Percentiles rank a stretch among this genome's conserved stretches.
Conservation (phyloP, 2,888 invertebrate species). For the Hemithea aestivaria region DNA sequence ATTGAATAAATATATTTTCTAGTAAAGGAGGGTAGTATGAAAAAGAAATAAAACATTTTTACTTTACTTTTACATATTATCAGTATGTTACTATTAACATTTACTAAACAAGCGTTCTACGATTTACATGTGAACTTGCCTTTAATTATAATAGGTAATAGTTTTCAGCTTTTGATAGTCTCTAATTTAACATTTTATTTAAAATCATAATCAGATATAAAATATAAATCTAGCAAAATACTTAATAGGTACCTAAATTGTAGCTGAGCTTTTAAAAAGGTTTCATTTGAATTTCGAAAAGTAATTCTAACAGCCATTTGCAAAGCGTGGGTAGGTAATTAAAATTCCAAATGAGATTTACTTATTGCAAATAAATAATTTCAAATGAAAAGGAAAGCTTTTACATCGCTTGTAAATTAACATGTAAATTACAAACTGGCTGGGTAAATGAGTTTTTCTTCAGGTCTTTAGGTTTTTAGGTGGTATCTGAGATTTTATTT, state of each 20-base stretch:
- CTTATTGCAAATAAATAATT: slow-evolving; percentile 36
- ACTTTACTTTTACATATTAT: too few species aligned
- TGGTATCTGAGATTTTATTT: slow-evolving; percentile 3
- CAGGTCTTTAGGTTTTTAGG: slow-evolving; percentile 8
- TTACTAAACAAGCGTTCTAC: too few species aligned
- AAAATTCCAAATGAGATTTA: slow-evolving; percentile 34
- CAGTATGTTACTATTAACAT: too few species aligned
- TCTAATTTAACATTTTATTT: too few species aligned
- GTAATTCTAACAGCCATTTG: slow-evolving; percentile 24
- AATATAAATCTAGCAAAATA: too few species aligned
- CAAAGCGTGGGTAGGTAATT: slow-evolving; percentile 28
- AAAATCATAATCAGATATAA: too few species aligned
- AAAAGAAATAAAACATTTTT: too few species aligned
- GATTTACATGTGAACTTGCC: too few species aligned
- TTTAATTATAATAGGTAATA: too few species aligned
- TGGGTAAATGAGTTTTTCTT: slow-evolving; percentile 24
- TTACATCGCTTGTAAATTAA: slow-evolving; percentile 28
- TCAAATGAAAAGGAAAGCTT: slow-evolving; percentile 29
- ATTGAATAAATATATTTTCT: too few species aligned
- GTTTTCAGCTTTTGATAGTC: too few species aligned
- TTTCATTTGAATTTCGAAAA: slow-evolving; percentile 16
- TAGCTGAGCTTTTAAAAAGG: slow-evolving; percentile 16
- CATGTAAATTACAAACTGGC: slow-evolving; percentile 28
- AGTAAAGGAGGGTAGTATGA: too few species aligned
- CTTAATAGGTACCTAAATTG: not conserved